Evolutionary conservation across 2,797 vertebrate species (phyloP), one percentile per base, ranked within the genome.

Genomic region (Momotus momota): DNA sequence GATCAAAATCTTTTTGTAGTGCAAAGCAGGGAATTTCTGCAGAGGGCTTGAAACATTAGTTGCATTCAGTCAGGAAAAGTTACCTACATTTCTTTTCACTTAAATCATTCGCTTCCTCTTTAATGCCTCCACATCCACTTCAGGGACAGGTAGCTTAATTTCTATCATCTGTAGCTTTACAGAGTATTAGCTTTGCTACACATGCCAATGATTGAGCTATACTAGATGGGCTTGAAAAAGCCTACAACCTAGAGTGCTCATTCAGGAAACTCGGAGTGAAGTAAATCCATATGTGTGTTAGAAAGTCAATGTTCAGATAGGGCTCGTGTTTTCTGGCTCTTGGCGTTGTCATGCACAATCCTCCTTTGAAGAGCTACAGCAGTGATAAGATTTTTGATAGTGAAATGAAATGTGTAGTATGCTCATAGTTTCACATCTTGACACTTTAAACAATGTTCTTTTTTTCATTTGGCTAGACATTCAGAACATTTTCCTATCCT

Each of bases 61-160:
- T 94, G 78, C 60, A 70, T 78, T 94, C 83, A 90, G 52, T 87
- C 51, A 85, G 85, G 45, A 93, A 87, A 94, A 93, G 78, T 95
- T 93, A 92, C 88, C 86, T 89, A 84, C 96, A 97, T 98, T 97
- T 98, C 87, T 98, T 97, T 97, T 96, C 78, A 94, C 94, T 95
- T 94, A 94, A 96, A 94, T 97, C 96, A 97, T 93, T 95, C 91
- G 49, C 51, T 97, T 96, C 93, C 92, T 94, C 93, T 97, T 95
- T 94, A 98, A 97, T 97, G 94, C 93, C 94, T 97, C 96, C 93
- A 93, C 94, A 97, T 97, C 97, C 96, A 98, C 97, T 97, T 96
- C 94, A 91, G 97, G 97, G 96, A 97, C 97, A 98, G 97, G 98
- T 98, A 98, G 98, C 97, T 97, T 98, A 98, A 98, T 98, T 98